Base-by-base conservation (phyloP, 2,113 vertebrate species). In the Chlorodrepanis virens region DNA sequence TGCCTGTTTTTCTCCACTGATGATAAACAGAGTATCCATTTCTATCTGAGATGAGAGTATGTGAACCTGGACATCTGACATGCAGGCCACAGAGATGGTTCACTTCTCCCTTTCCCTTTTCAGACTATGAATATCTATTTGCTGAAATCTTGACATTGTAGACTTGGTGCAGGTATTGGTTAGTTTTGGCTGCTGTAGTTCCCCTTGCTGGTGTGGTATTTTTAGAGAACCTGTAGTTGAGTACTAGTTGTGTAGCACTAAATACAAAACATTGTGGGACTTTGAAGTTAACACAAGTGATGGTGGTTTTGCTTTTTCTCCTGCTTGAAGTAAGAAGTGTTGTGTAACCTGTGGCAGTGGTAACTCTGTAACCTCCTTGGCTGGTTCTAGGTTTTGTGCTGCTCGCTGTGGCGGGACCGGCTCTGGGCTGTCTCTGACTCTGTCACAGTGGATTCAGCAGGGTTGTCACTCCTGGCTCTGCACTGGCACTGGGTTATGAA, bases 401-500 rank as follows among this genome's bases (percentile, higher is more conserved):
- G 93, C 97, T 97, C 98, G 35, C 97, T 97, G 82, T 99, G 99
- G 99, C 97, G 98, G 4, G 99, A 99, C 85, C 98, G 98, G 20
- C 98, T 99, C 97, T 99, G 99, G 99, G 94, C 97, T 1, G 92
- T 98, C 42, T 99, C 99, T 65, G 98, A 98, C 93, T 94, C 92
- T 0, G 95, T 99, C 83, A 96, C 97, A 5, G 97, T 98, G 3
- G 99, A 99, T 94, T 86, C 98, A 0, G 79, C 98, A 10, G 99
- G 99, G 33, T 85, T 99, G 80, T 97, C 99, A 3, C 97, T 99
- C 64, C 97, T 99, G 35, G 98, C 99, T 9, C 97, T 99, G 72
- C 99, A 99, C 96, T 99, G 99, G 99, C 99, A 99, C 93, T 99
- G 99, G 99, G 98, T 99, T 79, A 98, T 98, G 93, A 99, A 99